phyloP scores from a whole-genome alignment of 2,113 vertebrate species.

The Pelmatolapia mariae region DNA sequence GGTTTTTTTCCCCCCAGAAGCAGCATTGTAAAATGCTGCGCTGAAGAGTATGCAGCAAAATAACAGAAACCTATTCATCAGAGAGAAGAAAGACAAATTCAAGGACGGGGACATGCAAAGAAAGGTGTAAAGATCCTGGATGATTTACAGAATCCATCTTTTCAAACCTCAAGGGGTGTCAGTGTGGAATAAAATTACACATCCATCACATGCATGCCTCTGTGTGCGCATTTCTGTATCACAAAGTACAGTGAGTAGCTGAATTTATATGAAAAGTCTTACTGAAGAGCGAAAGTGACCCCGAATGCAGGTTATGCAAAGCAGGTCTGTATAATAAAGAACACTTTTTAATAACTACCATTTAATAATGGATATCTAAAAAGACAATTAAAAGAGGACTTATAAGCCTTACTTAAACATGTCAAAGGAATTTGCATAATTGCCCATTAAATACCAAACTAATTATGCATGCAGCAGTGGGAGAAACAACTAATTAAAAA shows the following conservation, averaged over 20 bases:
- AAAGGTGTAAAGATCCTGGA: neutral
- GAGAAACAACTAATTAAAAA: conserved; percentile 66
- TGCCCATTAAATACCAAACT: conserved; percentile 55
- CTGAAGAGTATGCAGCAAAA: neutral
- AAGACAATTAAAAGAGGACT: conserved; percentile 54
- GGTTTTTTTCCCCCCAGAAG: neutral
- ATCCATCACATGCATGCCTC: neutral
- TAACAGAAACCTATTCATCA: conserved; percentile 17
- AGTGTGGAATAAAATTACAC: neutral
- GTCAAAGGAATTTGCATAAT: conserved; percentile 60
- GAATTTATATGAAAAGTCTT: neutral
- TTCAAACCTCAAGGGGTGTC: neutral
- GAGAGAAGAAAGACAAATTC: conserved; percentile 3
- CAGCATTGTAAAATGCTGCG: conserved; percentile 21
- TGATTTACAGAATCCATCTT: neutral
- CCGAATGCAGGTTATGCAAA: neutral
- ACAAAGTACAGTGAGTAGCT: neutral
- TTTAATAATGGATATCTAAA: conserved; percentile 47
- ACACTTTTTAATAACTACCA: conserved; percentile 18
- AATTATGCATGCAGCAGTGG: conserved; percentile 50
- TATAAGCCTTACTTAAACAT: conserved; percentile 46
- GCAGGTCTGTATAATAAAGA: conserved; percentile 2
- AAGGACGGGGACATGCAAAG: neutral
- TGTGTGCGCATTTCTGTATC: neutral
- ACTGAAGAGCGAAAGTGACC: neutral